A percentile compares a stretch with the other conserved stretches of the same genome.
Conservation (phyloP, 2,888 invertebrate genomes). For the Drosophila kanekoi region DNA sequence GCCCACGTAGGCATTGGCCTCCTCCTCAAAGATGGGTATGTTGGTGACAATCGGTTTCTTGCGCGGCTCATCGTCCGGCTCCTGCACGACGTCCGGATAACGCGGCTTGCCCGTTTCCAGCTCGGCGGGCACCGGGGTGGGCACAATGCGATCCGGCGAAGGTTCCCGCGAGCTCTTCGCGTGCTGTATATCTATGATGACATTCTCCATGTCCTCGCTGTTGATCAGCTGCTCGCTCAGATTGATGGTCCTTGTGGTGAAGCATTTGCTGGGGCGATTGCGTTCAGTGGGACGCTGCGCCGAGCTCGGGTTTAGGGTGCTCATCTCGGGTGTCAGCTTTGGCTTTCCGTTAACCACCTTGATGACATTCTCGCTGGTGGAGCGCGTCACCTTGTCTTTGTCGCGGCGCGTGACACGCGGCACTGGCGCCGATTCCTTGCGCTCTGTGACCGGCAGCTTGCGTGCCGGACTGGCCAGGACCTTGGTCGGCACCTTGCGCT, state of each 20-base stretch:
- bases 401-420: conserved; percentile 84
- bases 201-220: conserved; percentile 86
- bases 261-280: conserved; percentile 84
- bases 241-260: conserved; percentile 86
- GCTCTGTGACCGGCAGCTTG: conserved; percentile 83
- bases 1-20: conserved; percentile 84
- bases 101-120: conserved; percentile 87
- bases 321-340: conserved; percentile 66
- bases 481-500: conserved; percentile 28
- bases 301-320: conserved; percentile 54
- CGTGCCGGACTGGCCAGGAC: conserved; percentile 56
- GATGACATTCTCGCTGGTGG: conserved; percentile 87
- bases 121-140: conserved; percentile 87
- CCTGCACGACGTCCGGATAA: conserved; percentile 90
- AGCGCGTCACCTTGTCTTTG: conserved; percentile 86
- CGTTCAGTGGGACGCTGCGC: conserved; percentile 59
- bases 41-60: conserved; percentile 85
- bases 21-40: conserved; percentile 87
- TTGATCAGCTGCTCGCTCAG: conserved; percentile 86
- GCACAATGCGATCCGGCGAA: conserved; percentile 90
- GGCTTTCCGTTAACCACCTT: conserved; percentile 84
- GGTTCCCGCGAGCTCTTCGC: conserved; percentile 91
- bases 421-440: conserved; percentile 85
- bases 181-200: conserved; percentile 89
- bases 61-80: conserved; percentile 89